Percentiles rank a stretch among this genome's conserved stretches.
Conservation (phyloP, 2,797 vertebrate species). For the Chloroceryle amazona region DNA sequence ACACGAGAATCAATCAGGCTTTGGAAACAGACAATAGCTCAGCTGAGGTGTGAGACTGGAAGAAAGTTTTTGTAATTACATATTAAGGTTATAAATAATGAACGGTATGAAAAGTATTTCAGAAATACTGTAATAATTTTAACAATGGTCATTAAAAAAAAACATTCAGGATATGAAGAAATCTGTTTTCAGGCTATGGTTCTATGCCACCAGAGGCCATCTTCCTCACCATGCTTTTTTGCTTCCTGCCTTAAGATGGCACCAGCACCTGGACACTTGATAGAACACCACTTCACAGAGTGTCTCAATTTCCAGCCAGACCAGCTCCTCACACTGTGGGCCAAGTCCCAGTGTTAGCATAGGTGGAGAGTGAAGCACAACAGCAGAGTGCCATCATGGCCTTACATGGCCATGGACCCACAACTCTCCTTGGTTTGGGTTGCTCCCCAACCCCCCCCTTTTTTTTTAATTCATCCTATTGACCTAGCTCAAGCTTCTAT, state of each 20-base stretch:
- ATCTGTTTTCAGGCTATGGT: not conserved
- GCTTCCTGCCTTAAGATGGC: not conserved
- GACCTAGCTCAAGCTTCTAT: not conserved
- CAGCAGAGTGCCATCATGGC: not conserved
- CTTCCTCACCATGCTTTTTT: not conserved
- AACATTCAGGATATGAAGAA: not conserved
- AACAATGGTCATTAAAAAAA: not conserved
- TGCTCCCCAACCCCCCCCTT: accelerated
- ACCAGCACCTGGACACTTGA: not conserved
- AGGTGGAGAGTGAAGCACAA: not conserved
- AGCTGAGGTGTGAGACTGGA: not conserved
- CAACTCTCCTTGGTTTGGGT: not conserved
- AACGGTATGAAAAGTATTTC: not conserved
- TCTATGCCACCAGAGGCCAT: not conserved
- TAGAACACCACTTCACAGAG: not conserved
- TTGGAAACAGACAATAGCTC: not conserved
- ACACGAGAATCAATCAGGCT: not conserved
- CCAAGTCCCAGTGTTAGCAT: not conserved
- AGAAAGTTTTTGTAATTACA: not conserved
- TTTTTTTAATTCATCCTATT: not conserved
- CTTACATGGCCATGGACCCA: not conserved
- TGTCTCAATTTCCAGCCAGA: not conserved
- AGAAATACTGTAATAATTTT: not conserved
- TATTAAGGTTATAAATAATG: not conserved
- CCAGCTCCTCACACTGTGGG: not conserved